These are phyloP conservation scores for Calonectris borealis DNA, from an alignment of 2,113 vertebrate species.

Conservation along the genomic window DNA sequence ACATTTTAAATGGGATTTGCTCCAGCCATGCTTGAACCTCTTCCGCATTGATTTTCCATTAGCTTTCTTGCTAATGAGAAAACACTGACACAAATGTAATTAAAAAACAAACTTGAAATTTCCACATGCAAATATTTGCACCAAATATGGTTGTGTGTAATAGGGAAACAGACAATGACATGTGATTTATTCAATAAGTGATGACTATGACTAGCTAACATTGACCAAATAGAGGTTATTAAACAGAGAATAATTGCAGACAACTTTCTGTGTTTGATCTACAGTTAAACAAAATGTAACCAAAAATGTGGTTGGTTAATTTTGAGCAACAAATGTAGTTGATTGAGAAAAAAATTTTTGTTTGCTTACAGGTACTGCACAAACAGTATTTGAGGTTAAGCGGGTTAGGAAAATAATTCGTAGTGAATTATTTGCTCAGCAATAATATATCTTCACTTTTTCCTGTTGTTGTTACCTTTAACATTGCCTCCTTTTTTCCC, in stretches of 20 bases:
- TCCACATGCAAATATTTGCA: constrained; percentile 25
- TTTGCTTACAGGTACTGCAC: background rate
- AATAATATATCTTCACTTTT: background rate
- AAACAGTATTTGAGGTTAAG: constrained; percentile 24
- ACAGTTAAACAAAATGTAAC: background rate
- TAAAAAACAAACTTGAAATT: background rate
- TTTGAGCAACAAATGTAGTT: background rate
- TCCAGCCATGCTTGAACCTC: background rate
- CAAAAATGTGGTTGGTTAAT: background rate
- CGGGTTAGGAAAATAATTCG: background rate
- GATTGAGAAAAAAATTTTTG: background rate
- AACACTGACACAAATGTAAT: background rate
- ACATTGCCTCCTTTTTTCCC: background rate
- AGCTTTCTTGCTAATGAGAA: background rate
- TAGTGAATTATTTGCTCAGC: constrained; percentile 14
- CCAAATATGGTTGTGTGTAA: background rate
- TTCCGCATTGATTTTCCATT: background rate
- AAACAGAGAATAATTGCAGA: constrained; percentile 20
- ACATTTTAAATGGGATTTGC: background rate
- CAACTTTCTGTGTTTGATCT: background rate
- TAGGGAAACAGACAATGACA: background rate
- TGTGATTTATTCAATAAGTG: constrained; percentile 6
- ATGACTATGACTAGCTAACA: background rate
- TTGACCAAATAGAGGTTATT: constrained; percentile 4
- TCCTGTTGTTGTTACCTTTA: constrained; percentile 4